Conservation (phyloP, 2,888 invertebrate species). For the Spatulosminthurus flaviceps region DNA sequence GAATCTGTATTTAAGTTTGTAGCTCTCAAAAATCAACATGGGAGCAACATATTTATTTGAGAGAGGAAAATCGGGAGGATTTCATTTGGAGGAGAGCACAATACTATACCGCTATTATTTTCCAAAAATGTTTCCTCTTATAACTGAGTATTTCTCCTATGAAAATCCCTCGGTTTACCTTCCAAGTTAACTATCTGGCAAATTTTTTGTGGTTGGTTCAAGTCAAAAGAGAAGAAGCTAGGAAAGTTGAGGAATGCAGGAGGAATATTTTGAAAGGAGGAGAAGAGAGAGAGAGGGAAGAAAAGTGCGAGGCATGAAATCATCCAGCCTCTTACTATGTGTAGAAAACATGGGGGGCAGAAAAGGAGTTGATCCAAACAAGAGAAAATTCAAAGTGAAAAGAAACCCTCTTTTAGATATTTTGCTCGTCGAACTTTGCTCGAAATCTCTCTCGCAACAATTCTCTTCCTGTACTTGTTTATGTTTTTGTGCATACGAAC, state of each 20-base stretch:
- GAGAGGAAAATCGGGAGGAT: not conserved
- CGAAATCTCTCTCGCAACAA: not conserved
- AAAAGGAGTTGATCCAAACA: not conserved
- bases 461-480: not conserved
- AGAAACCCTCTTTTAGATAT: constrained; percentile 21
- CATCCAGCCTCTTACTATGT: too few species aligned
- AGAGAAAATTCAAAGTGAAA: constrained; percentile 27
- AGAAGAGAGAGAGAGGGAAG: constrained; percentile 29
- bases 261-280: constrained; percentile 18
- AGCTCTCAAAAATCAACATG: not conserved
- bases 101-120: not conserved
- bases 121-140: not conserved
- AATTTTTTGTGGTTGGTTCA: constrained; percentile 20
- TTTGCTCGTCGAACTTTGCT: not conserved
- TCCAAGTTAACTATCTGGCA: not conserved
- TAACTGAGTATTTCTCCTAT: not conserved
- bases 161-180: not conserved
- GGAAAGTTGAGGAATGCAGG: constrained; percentile 49
- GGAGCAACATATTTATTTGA: not conserved
- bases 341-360: too few species aligned
- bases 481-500: not conserved
- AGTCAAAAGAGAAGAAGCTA: constrained; percentile 29
- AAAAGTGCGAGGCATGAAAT: not conserved
- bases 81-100: not conserved
- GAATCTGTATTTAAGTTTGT: not conserved